A percentile compares a stretch with the other conserved stretches of the same genome.
Conservation (phyloP, 2,113 vertebrate genomes). For the Anguilla japonica region DNA sequence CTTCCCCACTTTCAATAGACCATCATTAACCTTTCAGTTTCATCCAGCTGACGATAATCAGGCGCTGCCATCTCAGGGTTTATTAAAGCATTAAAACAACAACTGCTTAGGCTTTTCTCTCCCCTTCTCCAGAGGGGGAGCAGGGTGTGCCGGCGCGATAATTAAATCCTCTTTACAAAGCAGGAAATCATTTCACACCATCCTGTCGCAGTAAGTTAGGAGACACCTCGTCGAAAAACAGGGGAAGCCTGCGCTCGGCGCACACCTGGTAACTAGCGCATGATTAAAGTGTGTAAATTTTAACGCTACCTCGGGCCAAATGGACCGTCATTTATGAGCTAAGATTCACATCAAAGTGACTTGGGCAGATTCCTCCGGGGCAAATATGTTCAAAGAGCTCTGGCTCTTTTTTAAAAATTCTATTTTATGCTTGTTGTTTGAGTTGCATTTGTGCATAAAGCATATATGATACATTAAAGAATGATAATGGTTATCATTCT, state of each 20-base stretch:
- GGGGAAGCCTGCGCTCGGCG: slow-evolving; percentile 49
- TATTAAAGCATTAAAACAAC: slow-evolving; percentile 70
- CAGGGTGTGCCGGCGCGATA: slow-evolving; percentile 46
- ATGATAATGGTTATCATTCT: slow-evolving; percentile 57
- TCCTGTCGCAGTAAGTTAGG: slow-evolving; percentile 52
- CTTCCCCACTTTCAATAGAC: slow-evolving; percentile 57
- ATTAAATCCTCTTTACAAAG: slow-evolving; percentile 60
- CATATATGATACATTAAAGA: slow-evolving; percentile 51
- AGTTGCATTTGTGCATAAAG: slow-evolving; percentile 55
- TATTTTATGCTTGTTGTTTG: slow-evolving; percentile 65
- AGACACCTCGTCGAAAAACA: slow-evolving; percentile 55
- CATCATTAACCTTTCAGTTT: slow-evolving; percentile 64
- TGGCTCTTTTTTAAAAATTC: slow-evolving; percentile 51
- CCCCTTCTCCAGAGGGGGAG: slow-evolving; percentile 32
- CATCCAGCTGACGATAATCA: slow-evolving; percentile 70
- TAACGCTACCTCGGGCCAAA: slow-evolving; percentile 65
- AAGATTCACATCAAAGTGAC: slow-evolving; percentile 70
- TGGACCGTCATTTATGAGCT: slow-evolving; percentile 71
- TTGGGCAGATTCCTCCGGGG: slow-evolving; percentile 66
- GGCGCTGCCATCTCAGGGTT: slow-evolving; percentile 71
- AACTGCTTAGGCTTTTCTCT: slow-evolving; percentile 60
- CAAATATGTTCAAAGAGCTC: slow-evolving; percentile 67
- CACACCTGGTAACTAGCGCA: slow-evolving; percentile 63
- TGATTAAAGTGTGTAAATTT: slow-evolving; percentile 70
- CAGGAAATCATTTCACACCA: slow-evolving; percentile 62